These are phyloP conservation scores for Cerastoderma edule DNA, from an alignment of 2,888 invertebrate species.

Conservation along the genomic window DNA sequence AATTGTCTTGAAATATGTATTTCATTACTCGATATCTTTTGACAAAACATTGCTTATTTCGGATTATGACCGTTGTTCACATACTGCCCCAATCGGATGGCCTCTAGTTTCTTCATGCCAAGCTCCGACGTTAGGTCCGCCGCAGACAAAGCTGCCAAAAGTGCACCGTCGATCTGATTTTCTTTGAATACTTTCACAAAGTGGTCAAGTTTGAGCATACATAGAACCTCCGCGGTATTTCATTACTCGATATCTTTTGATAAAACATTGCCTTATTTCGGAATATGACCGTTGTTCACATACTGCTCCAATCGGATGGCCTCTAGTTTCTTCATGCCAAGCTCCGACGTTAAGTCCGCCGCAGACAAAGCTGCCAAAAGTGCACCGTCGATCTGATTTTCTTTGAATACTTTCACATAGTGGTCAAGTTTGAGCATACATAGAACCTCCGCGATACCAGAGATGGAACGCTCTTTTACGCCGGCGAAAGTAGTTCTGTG, in stretches of 20 bases:
- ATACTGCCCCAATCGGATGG: constrained; percentile 21
- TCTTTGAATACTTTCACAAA: constrained; percentile 17
- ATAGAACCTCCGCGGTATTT: neutral
- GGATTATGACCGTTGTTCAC: constrained; percentile 30
- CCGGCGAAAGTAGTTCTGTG: neutral
- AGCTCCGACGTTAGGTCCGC: constrained; percentile 28
- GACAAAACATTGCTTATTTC: constrained; percentile 7
- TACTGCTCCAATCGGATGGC: constrained; percentile 25
- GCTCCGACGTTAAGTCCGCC: constrained; percentile 23
- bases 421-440: constrained; percentile 21
- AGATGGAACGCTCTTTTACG: neutral
- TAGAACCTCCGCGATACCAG: neutral
- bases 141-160: constrained; percentile 5
- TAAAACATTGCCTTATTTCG: constrained; percentile 13
- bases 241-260: neutral
- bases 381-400: constrained; percentile 28
- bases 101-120: constrained; percentile 28
- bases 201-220: constrained; percentile 20
- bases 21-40: neutral
- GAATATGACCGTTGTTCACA: constrained; percentile 28
- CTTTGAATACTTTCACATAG: constrained; percentile 11
- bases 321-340: constrained; percentile 28
- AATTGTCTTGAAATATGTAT: too few relatives aligned
- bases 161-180: constrained; percentile 28
- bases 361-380: constrained; percentile 14